These are phyloP conservation scores for Montipora foliosa DNA, from an alignment of 64 coral and sea anemone genomes.

Conservation along the genomic window DNA sequence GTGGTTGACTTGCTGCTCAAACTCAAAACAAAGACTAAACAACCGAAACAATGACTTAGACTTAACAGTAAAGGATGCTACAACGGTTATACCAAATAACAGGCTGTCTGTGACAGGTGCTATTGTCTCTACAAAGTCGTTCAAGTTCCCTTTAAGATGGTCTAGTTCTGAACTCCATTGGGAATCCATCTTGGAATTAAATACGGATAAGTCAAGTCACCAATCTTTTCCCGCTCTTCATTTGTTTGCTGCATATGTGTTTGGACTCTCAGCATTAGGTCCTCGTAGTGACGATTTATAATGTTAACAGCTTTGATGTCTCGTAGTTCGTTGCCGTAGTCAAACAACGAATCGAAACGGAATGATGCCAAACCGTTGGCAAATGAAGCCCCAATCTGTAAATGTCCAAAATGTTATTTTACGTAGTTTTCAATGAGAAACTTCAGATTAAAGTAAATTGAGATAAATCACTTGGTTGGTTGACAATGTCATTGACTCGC, in stretches of 20 bases:
- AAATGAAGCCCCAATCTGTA: slow-evolving; percentile 11
- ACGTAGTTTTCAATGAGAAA: too few relatives aligned
- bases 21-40: too few relatives aligned
- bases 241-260: slow-evolving; percentile 27
- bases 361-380: not conserved
- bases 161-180: slow-evolving; percentile 64
- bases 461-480: too few relatives aligned
- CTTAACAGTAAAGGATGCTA: too few relatives aligned
- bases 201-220: slow-evolving; percentile 78
- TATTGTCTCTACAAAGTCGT: too few relatives aligned
- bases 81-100: too few relatives aligned
- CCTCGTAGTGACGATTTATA: slow-evolving; percentile 24
- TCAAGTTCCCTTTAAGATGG: not conserved
- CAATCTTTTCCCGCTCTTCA: slow-evolving; percentile 9
- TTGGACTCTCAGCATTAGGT: slow-evolving; percentile 9
- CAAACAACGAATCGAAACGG: slow-evolving; percentile 76
- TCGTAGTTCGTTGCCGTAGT: slow-evolving; percentile 57
- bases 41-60: too few relatives aligned
- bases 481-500: too few relatives aligned
- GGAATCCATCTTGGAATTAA: slow-evolving; percentile 76
- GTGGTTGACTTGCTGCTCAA: too few relatives aligned
- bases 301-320: slow-evolving; percentile 34
- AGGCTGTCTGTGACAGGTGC: too few relatives aligned
- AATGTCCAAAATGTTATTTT: not conserved
- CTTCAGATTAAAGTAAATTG: too few relatives aligned